Evolutionary conservation across 2,797 vertebrate species (phyloP).

Genomic region (Neostethus bicornis): DNA sequence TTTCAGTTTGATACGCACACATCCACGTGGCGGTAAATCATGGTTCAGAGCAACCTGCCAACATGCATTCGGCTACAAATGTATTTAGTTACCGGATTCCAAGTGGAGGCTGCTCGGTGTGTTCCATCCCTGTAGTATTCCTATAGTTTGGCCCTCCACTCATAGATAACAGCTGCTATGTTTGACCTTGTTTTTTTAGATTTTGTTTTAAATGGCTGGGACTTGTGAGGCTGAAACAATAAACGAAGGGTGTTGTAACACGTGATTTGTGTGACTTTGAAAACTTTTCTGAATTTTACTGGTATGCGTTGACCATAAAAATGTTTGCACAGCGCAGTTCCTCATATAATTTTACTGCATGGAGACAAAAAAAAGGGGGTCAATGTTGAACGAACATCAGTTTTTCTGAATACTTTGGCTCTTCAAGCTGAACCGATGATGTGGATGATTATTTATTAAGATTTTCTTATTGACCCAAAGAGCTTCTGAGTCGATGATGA

Average conservation of each 20-base stretch:
- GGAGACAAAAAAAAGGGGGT: not conserved
- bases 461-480: not conserved
- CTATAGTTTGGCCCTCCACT: slow-evolving; percentile 46
- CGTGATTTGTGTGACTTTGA: slow-evolving; percentile 29
- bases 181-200: slow-evolving; percentile 51
- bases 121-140: slow-evolving; percentile 24
- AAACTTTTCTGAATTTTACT: slow-evolving; percentile 18
- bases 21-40: slow-evolving; percentile 59
- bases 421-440: not conserved
- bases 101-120: slow-evolving; percentile 22
- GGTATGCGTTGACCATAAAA: not conserved
- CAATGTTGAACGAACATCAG: not conserved
- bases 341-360: not conserved
- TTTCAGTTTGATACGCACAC: slow-evolving; percentile 25
- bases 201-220: slow-evolving; percentile 62
- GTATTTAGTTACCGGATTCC: slow-evolving; percentile 63
- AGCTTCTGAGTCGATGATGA: not conserved
- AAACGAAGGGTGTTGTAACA: slow-evolving; percentile 20
- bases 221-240: slow-evolving; percentile 34
- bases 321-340: not conserved
- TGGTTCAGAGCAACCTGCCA: slow-evolving; percentile 52
- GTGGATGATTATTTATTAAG: not conserved
- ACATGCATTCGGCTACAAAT: slow-evolving; percentile 69
- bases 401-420: not conserved
- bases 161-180: slow-evolving; percentile 30